These are phyloP conservation scores for Corbicula japonica DNA, from an alignment of 2,888 invertebrate genomes.

Conservation along the genomic window DNA sequence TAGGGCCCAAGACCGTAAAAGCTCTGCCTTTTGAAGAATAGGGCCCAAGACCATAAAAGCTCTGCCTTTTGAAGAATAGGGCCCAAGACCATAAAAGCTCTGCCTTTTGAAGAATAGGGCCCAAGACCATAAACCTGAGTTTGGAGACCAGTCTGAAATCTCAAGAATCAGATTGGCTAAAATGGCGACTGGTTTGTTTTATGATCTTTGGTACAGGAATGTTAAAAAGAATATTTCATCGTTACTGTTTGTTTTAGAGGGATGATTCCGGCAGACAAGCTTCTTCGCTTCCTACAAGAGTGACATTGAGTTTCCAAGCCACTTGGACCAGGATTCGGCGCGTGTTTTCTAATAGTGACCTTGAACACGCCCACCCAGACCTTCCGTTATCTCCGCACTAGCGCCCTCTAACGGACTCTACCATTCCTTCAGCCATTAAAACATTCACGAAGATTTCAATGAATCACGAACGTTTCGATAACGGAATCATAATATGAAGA, in stretches of 20 bases:
- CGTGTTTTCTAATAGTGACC: constrained; percentile 38
- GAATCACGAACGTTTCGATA: constrained; percentile 12
- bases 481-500: constrained; percentile 3
- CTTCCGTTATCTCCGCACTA: background rate
- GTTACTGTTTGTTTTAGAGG: constrained; percentile 35
- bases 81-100: background rate
- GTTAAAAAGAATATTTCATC: background rate
- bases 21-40: no score
- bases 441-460: background rate
- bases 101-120: background rate
- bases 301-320: constrained; percentile 35
- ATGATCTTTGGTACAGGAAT: no score
- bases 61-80: background rate
- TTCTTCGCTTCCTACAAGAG: constrained; percentile 37
- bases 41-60: no score
- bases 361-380: constrained; percentile 8
- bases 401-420: background rate
- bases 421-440: background rate
- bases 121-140: background rate
- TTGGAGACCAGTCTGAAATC: background rate
- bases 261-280: constrained; percentile 1
- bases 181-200: background rate
- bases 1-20: no score
- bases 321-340: constrained; percentile 29
- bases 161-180: background rate